These are phyloP conservation scores for Ypsolopha scabrella DNA, from an alignment of 2,888 invertebrate genomes.

Conservation along the genomic window DNA sequence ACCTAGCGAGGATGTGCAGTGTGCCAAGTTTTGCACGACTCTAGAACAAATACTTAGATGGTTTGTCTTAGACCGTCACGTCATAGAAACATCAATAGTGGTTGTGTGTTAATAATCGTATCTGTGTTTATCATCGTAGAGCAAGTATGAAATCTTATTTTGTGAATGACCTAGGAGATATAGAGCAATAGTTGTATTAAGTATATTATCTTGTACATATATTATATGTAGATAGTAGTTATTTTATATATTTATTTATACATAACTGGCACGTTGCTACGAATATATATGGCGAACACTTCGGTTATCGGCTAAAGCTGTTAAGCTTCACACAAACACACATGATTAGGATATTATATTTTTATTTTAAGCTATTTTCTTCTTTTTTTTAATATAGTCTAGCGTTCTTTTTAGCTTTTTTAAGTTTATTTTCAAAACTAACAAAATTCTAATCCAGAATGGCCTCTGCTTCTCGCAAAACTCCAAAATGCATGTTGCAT, in stretches of 20 bases:
- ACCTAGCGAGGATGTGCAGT: slow-evolving; percentile 18
- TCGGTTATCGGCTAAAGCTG: background rate
- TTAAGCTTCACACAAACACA: background rate
- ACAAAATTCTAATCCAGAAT: no score
- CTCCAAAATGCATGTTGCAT: no score
- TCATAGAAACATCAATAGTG: slow-evolving; percentile 49
- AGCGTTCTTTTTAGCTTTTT: no score
- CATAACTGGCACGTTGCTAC: background rate
- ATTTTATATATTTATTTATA: background rate
- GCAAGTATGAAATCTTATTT: slow-evolving; percentile 26
- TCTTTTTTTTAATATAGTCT: no score
- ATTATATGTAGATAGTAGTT: slow-evolving; percentile 5
- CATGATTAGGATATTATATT: background rate
- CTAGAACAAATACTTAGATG: slow-evolving; percentile 39
- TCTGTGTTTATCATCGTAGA: slow-evolving; percentile 38
- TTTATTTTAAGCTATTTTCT: no score
- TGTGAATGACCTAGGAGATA: slow-evolving; percentile 56
- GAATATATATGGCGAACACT: background rate
- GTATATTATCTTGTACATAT: slow-evolving; percentile 6
- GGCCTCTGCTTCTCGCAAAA: no score
- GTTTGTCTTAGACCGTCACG: slow-evolving; percentile 21
- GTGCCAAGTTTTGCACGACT: slow-evolving; percentile 45
- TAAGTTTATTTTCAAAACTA: no score
- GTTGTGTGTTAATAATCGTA: slow-evolving; percentile 35
- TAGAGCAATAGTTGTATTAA: slow-evolving; percentile 23